These are phyloP conservation scores for Polypedilum vanderplanki DNA, from an alignment of 1,140 invertebrate species.

Conservation along the genomic window DNA sequence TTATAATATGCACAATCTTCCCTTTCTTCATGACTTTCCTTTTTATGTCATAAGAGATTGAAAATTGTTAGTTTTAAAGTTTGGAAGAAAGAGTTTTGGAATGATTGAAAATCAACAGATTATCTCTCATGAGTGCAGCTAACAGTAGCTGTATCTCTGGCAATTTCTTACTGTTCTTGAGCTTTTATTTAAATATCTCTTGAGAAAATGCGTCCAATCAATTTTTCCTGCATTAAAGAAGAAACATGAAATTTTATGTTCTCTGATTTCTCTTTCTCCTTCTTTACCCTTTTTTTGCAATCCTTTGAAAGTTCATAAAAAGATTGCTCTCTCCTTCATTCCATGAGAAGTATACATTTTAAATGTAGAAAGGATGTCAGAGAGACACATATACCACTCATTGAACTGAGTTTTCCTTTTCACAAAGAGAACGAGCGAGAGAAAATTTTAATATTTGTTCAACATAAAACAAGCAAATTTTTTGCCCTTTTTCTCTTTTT, in stretches of 20 bases:
- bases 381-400: background rate
- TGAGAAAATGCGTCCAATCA: background rate
- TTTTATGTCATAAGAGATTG: background rate
- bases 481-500: no score
- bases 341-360: background rate
- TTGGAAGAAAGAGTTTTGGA: background rate
- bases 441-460: no score
- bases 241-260: conserved; percentile 14
- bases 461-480: no score
- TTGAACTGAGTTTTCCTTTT: background rate
- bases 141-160: background rate
- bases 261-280: conserved; percentile 8
- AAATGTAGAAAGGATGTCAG: background rate
- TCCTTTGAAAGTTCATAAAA: background rate
- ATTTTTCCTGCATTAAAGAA: background rate
- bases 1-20: background rate
- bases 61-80: background rate
- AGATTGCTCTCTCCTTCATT: background rate
- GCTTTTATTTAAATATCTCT: background rate
- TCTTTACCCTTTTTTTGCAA: background rate
- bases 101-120: background rate
- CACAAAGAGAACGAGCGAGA: background rate
- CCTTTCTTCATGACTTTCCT: background rate
- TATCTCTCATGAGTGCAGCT: background rate
- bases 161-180: background rate